Evolutionary conservation across 2,113 vertebrate genomes (phyloP).

Genomic region (Micronisus gabar): DNA sequence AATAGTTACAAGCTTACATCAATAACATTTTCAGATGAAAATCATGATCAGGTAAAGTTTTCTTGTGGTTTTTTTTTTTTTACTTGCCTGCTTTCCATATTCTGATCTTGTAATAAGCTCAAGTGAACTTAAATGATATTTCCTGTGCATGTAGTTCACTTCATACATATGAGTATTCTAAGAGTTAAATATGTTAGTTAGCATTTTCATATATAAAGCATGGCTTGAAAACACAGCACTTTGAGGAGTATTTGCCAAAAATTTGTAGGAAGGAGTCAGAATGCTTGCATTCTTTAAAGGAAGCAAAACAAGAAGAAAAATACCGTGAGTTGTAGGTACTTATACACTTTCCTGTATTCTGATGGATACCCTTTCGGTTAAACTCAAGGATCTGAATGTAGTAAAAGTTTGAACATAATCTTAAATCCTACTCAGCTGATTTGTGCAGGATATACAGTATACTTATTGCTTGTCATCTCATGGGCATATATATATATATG

Average conservation of each 20-base stretch:
- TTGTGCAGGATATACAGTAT: neutral
- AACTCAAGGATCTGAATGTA: neutral
- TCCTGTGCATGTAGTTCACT: neutral
- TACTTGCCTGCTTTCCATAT: neutral
- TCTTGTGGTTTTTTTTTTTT: neutral
- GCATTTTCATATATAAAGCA: neutral
- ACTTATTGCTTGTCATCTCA: neutral
- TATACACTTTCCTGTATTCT: neutral
- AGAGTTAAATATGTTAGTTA: neutral
- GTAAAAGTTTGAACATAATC: neutral
- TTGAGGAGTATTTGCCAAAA: neutral
- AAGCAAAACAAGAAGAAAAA: neutral
- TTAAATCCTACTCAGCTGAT: neutral
- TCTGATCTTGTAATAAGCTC: neutral
- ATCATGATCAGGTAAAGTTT: slow-evolving; percentile 93
- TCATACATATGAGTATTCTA: neutral
- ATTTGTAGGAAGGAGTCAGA: neutral
- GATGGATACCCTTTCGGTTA: neutral
- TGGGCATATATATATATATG: neutral
- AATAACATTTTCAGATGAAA: slow-evolving; percentile 99
- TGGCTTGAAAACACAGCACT: neutral
- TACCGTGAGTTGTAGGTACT: neutral
- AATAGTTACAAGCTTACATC: slow-evolving; percentile 97
- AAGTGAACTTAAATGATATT: neutral
- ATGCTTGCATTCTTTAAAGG: neutral